Percentiles rank a stretch among this genome's conserved stretches.
Conservation (phyloP, 2,797 vertebrate genomes). For the Acanthiza pusilla region DNA sequence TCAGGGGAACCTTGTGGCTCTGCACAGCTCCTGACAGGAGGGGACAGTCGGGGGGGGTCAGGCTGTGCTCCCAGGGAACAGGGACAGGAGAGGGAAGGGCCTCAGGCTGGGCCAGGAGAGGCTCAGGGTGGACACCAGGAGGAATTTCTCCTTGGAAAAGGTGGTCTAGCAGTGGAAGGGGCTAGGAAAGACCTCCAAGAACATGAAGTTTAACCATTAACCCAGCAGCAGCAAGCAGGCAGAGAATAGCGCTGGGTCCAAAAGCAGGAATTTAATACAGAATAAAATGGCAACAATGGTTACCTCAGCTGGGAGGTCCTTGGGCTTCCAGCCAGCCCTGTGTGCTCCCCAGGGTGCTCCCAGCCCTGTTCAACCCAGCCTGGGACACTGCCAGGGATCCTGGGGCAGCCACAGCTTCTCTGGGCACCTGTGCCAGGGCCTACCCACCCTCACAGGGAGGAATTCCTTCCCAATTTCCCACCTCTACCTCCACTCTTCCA, state of each 20-base stretch:
- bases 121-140: rapidly evolving
- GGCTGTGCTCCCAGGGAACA: background rate
- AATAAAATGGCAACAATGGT: background rate
- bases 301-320: background rate
- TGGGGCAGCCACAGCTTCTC: background rate
- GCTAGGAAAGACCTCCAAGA: background rate
- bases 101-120: background rate
- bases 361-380: background rate
- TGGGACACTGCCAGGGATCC: background rate
- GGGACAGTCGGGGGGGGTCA: background rate
- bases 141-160: background rate
- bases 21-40: background rate
- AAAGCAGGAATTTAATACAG: background rate
- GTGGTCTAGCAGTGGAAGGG: background rate
- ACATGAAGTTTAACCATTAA: background rate
- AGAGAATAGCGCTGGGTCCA: background rate
- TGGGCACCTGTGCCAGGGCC: background rate
- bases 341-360: background rate
- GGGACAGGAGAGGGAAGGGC: background rate
- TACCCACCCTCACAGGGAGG: rapidly evolving
- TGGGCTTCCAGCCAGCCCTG: background rate
- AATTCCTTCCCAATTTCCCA: background rate
- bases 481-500: too few species aligned
- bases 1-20: background rate
- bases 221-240: background rate